These are phyloP conservation scores for Sarcophilus harrisii DNA, from an alignment of 2,797 vertebrate genomes.

Conservation along the genomic window DNA sequence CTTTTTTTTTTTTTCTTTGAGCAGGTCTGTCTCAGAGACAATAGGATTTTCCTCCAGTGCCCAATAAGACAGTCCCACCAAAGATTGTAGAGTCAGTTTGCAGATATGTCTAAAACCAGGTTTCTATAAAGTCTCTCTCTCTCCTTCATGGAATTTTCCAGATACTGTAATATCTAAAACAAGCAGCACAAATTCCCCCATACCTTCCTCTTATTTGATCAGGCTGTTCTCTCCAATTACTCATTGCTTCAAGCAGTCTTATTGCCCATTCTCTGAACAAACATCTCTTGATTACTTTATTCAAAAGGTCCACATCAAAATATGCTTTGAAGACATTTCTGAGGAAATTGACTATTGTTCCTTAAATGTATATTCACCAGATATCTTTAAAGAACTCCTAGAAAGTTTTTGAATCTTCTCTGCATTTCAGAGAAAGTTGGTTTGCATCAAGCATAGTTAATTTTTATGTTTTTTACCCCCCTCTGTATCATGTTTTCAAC, in stretches of 20 bases:
- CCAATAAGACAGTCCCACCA: background rate
- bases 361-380: constrained; percentile 67
- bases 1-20: background rate
- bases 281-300: constrained; percentile 72
- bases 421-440: constrained; percentile 58
- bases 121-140: background rate
- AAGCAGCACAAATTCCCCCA: constrained; percentile 15
- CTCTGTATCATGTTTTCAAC: constrained; percentile 18
- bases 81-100: background rate
- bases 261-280: constrained; percentile 66
- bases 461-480: constrained; percentile 15
- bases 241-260: constrained; percentile 49
- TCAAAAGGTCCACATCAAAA: constrained; percentile 63
- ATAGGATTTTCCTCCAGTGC: constrained; percentile 17
- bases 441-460: constrained; percentile 46
- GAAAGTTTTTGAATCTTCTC: constrained; percentile 12
- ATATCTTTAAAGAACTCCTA: constrained; percentile 51
- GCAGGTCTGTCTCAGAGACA: background rate
- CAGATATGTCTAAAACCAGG: constrained; percentile 27
- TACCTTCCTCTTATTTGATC: constrained; percentile 46
- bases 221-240: constrained; percentile 52
- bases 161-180: background rate
- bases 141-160: constrained; percentile 16
- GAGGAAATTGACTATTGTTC: constrained; percentile 71
- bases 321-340: constrained; percentile 57